phyloP scores from a whole-genome alignment of 2,888 invertebrate genomes.

The Mactromeris polynyma region DNA sequence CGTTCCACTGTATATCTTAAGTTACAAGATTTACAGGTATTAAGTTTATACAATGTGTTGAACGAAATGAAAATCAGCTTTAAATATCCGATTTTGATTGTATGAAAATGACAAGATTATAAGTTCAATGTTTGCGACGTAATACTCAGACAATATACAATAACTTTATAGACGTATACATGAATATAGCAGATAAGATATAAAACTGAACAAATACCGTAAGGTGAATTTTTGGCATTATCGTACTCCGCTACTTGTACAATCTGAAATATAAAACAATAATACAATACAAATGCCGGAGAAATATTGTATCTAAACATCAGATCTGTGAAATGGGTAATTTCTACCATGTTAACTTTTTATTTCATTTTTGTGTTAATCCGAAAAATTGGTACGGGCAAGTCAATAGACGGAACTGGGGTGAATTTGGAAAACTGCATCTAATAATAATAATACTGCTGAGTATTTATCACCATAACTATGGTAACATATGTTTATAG shows the following conservation, averaged over 20 bases:
- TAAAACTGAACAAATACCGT: conserved; percentile 46
- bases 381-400: no score
- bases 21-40: not conserved
- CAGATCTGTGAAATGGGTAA: no score
- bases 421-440: no score
- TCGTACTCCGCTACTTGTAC: conserved; percentile 76
- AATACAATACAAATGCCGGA: no score
- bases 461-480: no score
- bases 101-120: not conserved
- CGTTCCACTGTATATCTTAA: no score
- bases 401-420: no score
- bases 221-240: conserved; percentile 22
- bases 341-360: no score
- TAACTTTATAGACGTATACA: not conserved
- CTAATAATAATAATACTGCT: no score
- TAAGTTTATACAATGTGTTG: not conserved
- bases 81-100: not conserved
- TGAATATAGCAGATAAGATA: not conserved
- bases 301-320: no score
- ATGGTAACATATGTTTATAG: no score
- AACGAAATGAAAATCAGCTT: not conserved
- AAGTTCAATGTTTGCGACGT: not conserved
- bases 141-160: not conserved
- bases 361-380: no score
- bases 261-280: conserved; percentile 61